phyloP scores from a whole-genome alignment of 2,113 vertebrate species.

The Tachuris rubrigastra region DNA sequence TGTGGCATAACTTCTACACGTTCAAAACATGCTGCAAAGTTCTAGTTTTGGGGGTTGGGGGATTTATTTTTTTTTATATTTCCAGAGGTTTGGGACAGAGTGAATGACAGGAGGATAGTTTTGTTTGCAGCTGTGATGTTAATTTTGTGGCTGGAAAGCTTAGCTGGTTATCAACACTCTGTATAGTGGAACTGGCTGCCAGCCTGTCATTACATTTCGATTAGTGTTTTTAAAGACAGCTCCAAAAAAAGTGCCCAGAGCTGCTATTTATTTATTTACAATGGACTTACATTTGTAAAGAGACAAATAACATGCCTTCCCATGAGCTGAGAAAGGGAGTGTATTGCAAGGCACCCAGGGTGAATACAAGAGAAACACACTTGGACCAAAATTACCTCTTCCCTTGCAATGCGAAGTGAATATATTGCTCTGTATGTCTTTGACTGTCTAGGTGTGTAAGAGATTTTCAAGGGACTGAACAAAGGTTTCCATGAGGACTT shows the following conservation, averaged over 20 bases:
- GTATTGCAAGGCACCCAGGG: background rate
- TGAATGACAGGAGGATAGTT: background rate
- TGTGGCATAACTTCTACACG: background rate
- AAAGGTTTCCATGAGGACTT: background rate
- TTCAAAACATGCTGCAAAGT: background rate
- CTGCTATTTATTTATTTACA: conserved; percentile 50
- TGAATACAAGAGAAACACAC: background rate
- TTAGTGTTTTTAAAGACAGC: conserved; percentile 41
- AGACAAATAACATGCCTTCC: conserved; percentile 6
- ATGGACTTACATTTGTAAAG: conserved; percentile 18
- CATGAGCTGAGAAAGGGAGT: background rate
- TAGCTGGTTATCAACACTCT: conserved; percentile 30
- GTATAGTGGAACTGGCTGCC: conserved; percentile 17
- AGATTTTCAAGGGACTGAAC: background rate
- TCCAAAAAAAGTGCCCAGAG: conserved; percentile 35
- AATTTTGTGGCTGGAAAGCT: conserved; percentile 44
- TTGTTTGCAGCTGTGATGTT: background rate
- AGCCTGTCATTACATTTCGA: conserved; percentile 55
- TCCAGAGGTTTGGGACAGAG: background rate
- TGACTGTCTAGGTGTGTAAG: background rate
- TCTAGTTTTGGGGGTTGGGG: background rate
- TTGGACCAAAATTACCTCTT: background rate
- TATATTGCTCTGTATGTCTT: background rate
- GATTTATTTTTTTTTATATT: background rate
- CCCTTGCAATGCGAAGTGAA: background rate